These are phyloP conservation scores for Morpho achilles DNA, from an alignment of 2,888 invertebrate species.

Conservation along the genomic window DNA sequence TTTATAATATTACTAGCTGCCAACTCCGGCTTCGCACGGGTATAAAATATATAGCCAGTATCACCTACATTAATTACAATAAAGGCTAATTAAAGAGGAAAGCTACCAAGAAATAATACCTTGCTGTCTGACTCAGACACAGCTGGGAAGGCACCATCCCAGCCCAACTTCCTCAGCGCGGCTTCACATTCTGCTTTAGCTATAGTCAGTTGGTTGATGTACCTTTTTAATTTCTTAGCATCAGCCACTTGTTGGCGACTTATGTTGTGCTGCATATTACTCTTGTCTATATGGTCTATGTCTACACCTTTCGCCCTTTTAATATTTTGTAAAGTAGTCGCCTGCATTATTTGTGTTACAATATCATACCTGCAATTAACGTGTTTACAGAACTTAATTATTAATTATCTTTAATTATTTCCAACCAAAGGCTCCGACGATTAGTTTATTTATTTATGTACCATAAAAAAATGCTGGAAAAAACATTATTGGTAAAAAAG, in stretches of 20 bases:
- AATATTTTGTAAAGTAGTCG: constrained; percentile 93
- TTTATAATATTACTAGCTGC: too few relatives aligned
- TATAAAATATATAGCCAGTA: too few relatives aligned
- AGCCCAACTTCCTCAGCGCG: constrained; percentile 85
- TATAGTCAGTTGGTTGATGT: constrained; percentile 88
- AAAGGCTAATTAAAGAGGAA: too few relatives aligned
- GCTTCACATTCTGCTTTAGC: constrained; percentile 91
- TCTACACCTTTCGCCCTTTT: constrained; percentile 91
- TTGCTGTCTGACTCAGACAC: constrained; percentile 65
- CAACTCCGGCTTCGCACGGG: too few relatives aligned
- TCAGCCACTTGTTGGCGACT: constrained; percentile 89
- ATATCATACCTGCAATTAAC: constrained; percentile 84
- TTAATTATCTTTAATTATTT: not conserved
- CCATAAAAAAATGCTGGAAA: too few relatives aligned
- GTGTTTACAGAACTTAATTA: not conserved
- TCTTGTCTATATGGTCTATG: constrained; percentile 78
- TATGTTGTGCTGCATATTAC: constrained; percentile 74
- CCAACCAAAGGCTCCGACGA: not conserved
- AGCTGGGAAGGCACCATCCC: constrained; percentile 85
- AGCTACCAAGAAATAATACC: constrained; percentile 34
- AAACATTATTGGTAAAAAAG: too few relatives aligned
- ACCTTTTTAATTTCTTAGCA: constrained; percentile 89
- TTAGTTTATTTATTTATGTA: not conserved
- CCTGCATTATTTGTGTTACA: constrained; percentile 95
- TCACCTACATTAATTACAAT: too few relatives aligned